These are phyloP conservation scores for Diabrotica undecimpunctata DNA, from an alignment of 1,140 invertebrate species.

Conservation along the genomic window DNA sequence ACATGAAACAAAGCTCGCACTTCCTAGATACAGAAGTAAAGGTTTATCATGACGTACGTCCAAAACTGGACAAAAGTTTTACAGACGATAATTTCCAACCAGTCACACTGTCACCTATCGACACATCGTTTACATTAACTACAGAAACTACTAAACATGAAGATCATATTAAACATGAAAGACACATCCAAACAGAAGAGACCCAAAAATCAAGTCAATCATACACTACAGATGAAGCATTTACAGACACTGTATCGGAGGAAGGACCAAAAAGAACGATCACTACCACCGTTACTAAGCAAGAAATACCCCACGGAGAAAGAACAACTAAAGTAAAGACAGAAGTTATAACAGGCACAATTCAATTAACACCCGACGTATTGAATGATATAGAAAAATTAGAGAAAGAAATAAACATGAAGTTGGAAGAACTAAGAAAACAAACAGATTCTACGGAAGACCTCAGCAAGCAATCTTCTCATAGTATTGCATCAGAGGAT, in stretches of 20 bases:
- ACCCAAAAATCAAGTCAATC: background rate
- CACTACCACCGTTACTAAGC: slow-evolving; percentile 22
- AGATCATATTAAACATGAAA: background rate
- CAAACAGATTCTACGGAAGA: slow-evolving; percentile 14
- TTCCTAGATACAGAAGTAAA: slow-evolving; percentile 33
- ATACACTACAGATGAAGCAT: background rate
- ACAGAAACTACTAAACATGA: background rate
- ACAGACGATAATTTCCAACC: background rate
- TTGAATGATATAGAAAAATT: slow-evolving; percentile 25
- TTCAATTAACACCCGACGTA: slow-evolving; percentile 18
- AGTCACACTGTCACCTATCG: background rate
- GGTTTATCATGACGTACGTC: slow-evolving; percentile 28
- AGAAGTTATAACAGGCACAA: slow-evolving; percentile 18
- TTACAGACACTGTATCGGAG: slow-evolving; percentile 15
- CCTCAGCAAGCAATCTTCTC: background rate
- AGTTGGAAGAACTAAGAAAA: slow-evolving; percentile 20
- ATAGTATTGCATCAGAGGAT: background rate
- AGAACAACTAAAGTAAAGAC: slow-evolving; percentile 24
- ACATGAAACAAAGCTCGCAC: slow-evolving; percentile 24
- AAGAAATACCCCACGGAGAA: slow-evolving; percentile 14
- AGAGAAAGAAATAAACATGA: slow-evolving; percentile 28
- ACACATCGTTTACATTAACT: background rate
- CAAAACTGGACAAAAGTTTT: background rate
- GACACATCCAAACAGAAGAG: background rate
- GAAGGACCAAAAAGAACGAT: slow-evolving; percentile 18